Percentiles rank a stretch among this genome's conserved stretches.
Evolutionary conservation across 2,113 vertebrate genomes (phyloP).

Genomic region (Erpornis zantholeuca): DNA sequence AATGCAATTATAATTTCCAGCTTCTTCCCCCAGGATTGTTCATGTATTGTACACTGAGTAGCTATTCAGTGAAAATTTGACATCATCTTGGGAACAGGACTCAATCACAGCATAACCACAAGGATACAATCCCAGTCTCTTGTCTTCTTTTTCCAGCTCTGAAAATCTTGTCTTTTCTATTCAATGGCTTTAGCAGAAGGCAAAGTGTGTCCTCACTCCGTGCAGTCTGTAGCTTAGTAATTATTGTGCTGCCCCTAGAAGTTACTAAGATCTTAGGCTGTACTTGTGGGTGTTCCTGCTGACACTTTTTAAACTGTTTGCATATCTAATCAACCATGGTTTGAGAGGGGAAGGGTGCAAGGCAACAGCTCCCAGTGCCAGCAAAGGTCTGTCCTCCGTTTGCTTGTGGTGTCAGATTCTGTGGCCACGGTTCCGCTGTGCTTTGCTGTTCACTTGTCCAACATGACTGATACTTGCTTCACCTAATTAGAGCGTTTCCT

Average conservation of each 20-base stretch:
- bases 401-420: background rate
- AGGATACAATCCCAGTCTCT: background rate
- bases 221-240: background rate
- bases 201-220: accelerated
- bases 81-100: background rate
- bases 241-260: background rate
- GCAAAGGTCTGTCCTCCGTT: background rate
- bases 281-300: background rate
- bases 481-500: background rate
- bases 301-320: background rate
- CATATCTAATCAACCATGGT: background rate
- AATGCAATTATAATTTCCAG: background rate
- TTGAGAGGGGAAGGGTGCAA: background rate
- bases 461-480: background rate
- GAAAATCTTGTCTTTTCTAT: background rate
- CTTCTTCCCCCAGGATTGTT: background rate
- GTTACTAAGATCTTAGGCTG: background rate
- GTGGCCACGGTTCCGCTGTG: accelerated
- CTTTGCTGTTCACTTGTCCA: background rate
- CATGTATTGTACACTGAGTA: background rate
- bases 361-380: background rate
- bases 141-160: background rate
- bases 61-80: slow-evolving; percentile 22
- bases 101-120: background rate
- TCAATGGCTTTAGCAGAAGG: background rate